Evolutionary conservation across 2,113 vertebrate genomes (phyloP).

Genomic region (Platycercus adscitus): DNA sequence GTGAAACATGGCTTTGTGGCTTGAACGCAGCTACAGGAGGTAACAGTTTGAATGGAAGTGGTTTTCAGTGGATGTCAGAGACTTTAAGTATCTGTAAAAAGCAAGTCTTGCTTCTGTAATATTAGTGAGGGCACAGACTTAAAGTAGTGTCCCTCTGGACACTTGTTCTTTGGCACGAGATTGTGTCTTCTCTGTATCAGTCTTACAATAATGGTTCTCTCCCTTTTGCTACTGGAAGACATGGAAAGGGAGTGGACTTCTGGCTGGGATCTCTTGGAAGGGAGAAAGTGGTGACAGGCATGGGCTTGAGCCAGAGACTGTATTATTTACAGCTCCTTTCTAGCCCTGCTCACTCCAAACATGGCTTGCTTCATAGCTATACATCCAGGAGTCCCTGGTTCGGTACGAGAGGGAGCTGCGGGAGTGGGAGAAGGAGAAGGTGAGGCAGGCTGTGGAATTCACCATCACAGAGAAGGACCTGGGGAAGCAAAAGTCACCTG

Average conservation of each 20-base stretch:
- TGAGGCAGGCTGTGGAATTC: slow-evolving; percentile 80
- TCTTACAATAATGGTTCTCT: background rate
- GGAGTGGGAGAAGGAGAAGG: slow-evolving; percentile 78
- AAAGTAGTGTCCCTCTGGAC: background rate
- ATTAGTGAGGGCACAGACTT: background rate
- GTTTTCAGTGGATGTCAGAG: background rate
- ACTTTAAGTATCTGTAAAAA: background rate
- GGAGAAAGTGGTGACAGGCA: background rate
- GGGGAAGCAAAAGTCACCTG: background rate
- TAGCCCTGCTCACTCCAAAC: background rate
- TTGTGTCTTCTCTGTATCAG: background rate
- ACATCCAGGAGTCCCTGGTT: slow-evolving; percentile 65
- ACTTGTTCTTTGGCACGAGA: background rate
- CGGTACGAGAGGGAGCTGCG: slow-evolving; percentile 74
- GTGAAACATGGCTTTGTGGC: background rate
- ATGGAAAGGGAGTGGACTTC: background rate
- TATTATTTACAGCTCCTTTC: background rate
- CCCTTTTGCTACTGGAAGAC: background rate
- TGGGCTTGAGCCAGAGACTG: background rate
- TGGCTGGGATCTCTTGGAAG: background rate
- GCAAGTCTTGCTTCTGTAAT: background rate
- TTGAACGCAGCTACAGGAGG: background rate
- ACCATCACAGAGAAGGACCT: slow-evolving; percentile 80
- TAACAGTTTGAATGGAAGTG: background rate
- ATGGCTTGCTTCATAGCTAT: slow-evolving; percentile 70